Evolutionary conservation across 92 coral and sea anemone species (phyloP), one percentile per base, ranked within the genome.

Genomic region (Palythoa grandiflora): DNA sequence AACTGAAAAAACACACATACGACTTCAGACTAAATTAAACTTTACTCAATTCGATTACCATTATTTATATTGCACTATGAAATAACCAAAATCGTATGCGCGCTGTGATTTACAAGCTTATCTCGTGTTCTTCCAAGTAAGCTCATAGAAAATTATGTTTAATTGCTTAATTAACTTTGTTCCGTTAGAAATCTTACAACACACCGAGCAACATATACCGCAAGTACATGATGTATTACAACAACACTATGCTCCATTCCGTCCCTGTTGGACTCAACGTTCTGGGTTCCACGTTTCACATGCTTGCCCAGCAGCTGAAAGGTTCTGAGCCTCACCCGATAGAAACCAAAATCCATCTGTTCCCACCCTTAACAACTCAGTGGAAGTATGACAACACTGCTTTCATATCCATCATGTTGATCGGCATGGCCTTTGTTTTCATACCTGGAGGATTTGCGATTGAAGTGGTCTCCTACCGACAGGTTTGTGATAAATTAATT

Each of bases 371-470:
- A 37, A 83, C 88, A 61, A 87, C 95, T 36, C 80, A 86, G 36
- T 94, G 91, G 95, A 92, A 70, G 3, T 96, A 74, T 48, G 98
- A 96, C 87, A 71, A 39, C 65, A 77, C 88, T n/a, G 86, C 97
- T 1, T 96, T 94, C 86, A 48, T 76, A 47, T 70, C 98, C 3
- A 89, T 93, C 66, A 6, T 96, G 39, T 78, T 96, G 84, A 89
- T 96, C 80, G 98, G 97, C 36, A 48, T 94, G 78, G 87, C 93
- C 2, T 92, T 96, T 75, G 84, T 74, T 35, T 37, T 96, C 15
- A 92, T 96, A 61, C 98, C 98, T 17, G 98, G 98, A 6, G 92
- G 95, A 12, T 94, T 96, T 88, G 94, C 95, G 12, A 96, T 96
- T 73, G 86, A 79, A 47, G 91, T 94, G 55, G 97, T 96, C 7